These are phyloP conservation scores for Trypoxylon attenuatum DNA, from an alignment of 2,888 invertebrate species.

Conservation along the genomic window DNA sequence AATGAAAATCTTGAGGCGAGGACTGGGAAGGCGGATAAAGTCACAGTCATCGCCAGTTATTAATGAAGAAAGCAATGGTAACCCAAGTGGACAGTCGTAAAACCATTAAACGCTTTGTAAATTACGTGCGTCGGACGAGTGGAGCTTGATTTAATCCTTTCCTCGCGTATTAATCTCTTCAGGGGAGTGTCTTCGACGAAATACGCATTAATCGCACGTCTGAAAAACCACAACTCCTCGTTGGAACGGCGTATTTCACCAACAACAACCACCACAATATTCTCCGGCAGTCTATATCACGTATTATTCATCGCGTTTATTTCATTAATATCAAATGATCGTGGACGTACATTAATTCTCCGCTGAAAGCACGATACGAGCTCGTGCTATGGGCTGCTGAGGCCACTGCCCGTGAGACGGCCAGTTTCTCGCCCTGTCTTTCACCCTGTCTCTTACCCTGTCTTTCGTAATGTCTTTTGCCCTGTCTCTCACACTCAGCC, in stretches of 20 bases:
- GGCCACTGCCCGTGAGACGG: no score
- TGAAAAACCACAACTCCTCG: slow-evolving; percentile 27
- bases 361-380: slow-evolving; percentile 9
- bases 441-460: neutral
- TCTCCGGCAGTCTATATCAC: slow-evolving; percentile 23
- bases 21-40: no score
- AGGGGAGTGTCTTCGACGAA: slow-evolving; percentile 49
- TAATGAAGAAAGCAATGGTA: slow-evolving; percentile 48
- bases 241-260: slow-evolving; percentile 35
- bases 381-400: no score
- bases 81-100: slow-evolving; percentile 48
- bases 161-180: slow-evolving; percentile 48
- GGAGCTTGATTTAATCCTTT: slow-evolving; percentile 52
- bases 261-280: slow-evolving; percentile 10
- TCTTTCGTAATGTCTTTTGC: neutral
- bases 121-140: slow-evolving; percentile 42
- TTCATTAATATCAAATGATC: slow-evolving; percentile 6
- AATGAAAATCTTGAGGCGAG: no score
- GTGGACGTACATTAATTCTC: slow-evolving; percentile 11
- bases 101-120: slow-evolving; percentile 50
- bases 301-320: slow-evolving; percentile 8
- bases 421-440: neutral
- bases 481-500: neutral
- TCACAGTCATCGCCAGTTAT: slow-evolving; percentile 37
- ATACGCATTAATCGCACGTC: slow-evolving; percentile 49